Base-by-base conservation (phyloP, 2,888 invertebrate genomes). In the Agonopterix subpropinquella region DNA sequence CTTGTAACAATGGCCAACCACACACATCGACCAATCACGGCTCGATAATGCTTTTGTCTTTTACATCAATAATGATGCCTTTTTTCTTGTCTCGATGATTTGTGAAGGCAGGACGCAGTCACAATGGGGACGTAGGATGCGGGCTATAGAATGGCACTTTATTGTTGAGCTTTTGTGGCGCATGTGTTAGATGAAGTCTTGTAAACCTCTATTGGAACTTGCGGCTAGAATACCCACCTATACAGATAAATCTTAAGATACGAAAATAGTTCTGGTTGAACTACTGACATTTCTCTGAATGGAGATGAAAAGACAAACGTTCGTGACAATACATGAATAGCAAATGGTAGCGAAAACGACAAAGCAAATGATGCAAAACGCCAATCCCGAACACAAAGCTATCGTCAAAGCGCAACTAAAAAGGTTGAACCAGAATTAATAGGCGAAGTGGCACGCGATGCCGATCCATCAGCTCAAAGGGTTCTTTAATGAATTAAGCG, bases 401-500 rank as follows among this genome's bases (percentile, higher is more conserved):
- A 56, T 55, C 54, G 64, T 49, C 53, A 60, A 61, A 57, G 57
- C 58, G 62, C 58, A 66, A 61, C 66, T 64, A 67, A 74, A 71
- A 70, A 70, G 61, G 55, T 61, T 62, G 51, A 62, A 67, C 59
- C 61, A 70, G 68, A 73, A 78, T 73, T 76, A 77, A 77, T 72
- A 70, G 71, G 61, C 65, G 64, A 75, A 67, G 68, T 68, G 67
- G 70, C 67, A 72, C 65, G 66, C 67, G 70, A 70, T 68, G 63
- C 61, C 72, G 64, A 82, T 82, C 73, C 74, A 81, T 84, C 78
- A 82, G 80, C 80, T 85, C 82, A 86, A 86, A 86, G 78, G 68
- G 76, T 70, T 76, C 64, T 61, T 77, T 82, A 87, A 86, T 87
- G 85, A 86, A 86, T 85, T 82, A 83, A 84, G 77, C 75, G 84